phyloP scores from a whole-genome alignment of 2,797 vertebrate genomes.

The Triplophysa yarkandensis region DNA sequence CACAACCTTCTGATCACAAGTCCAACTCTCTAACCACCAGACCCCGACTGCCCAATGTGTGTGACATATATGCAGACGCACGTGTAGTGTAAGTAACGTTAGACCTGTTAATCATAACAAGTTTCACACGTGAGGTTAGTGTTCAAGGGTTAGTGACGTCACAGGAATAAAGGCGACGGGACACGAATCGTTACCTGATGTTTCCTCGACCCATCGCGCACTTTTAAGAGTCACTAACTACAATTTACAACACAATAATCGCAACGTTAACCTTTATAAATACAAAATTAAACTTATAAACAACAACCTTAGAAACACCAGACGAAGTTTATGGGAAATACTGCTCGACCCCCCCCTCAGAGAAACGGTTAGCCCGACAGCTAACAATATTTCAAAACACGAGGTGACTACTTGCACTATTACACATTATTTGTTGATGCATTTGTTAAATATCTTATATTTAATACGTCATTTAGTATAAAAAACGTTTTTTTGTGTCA shows the following conservation, averaged over 20 bases:
- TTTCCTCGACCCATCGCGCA: constrained; percentile 10
- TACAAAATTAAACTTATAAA: neutral
- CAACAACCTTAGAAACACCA: neutral
- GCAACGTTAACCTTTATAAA: neutral
- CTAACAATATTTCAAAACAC: neutral
- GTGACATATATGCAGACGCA: too few relatives aligned
- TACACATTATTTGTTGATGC: neutral
- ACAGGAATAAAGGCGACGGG: neutral
- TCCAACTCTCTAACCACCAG: too few relatives aligned
- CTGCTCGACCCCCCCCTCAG: neutral
- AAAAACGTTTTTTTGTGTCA: too few relatives aligned
- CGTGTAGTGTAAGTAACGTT: constrained; percentile 9
- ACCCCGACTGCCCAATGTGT: too few relatives aligned
- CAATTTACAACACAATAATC: neutral
- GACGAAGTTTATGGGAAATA: neutral
- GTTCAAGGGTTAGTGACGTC: constrained; percentile 19
- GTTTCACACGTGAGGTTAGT: neutral
- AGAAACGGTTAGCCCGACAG: neutral
- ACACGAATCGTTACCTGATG: constrained; percentile 17
- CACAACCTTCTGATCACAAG: too few relatives aligned
- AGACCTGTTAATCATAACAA: neutral
- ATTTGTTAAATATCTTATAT: neutral
- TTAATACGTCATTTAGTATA: neutral
- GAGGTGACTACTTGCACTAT: too few relatives aligned
- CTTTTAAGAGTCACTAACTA: neutral